Conservation (phyloP, 2,113 vertebrate species). For the Sylvia atricapilla region DNA sequence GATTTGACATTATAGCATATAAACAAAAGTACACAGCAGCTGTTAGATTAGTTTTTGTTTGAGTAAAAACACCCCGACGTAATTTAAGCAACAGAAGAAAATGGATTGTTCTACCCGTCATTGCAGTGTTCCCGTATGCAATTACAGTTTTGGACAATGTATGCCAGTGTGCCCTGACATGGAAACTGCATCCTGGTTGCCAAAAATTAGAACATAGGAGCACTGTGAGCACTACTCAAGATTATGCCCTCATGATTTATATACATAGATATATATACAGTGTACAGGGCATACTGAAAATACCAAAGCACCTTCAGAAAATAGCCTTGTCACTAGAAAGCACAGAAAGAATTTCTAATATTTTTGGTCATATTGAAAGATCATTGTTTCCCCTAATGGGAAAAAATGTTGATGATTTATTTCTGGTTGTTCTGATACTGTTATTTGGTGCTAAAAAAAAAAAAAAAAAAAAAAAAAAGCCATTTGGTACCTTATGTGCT, state of each 20-base stretch:
- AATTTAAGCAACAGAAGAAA: slow-evolving; percentile 22
- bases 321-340: background rate
- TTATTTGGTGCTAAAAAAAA: background rate
- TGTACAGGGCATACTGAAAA: background rate
- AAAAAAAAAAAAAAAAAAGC: no score
- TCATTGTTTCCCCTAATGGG: background rate
- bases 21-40: slow-evolving; percentile 79
- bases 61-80: slow-evolving; percentile 52
- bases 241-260: background rate
- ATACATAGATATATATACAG: no score
- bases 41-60: slow-evolving; percentile 75
- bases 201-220: background rate
- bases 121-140: background rate
- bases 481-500: background rate
- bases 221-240: background rate
- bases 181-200: background rate
- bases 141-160: background rate
- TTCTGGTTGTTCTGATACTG: background rate
- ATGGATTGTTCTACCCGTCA: background rate
- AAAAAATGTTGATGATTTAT: background rate
- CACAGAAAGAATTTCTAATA: background rate
- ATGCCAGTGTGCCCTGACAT: background rate
- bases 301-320: background rate
- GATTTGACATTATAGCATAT: slow-evolving; percentile 74
- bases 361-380: background rate